Evolutionary conservation across 2,797 vertebrate genomes (phyloP).

Genomic region (Geotria australis): DNA sequence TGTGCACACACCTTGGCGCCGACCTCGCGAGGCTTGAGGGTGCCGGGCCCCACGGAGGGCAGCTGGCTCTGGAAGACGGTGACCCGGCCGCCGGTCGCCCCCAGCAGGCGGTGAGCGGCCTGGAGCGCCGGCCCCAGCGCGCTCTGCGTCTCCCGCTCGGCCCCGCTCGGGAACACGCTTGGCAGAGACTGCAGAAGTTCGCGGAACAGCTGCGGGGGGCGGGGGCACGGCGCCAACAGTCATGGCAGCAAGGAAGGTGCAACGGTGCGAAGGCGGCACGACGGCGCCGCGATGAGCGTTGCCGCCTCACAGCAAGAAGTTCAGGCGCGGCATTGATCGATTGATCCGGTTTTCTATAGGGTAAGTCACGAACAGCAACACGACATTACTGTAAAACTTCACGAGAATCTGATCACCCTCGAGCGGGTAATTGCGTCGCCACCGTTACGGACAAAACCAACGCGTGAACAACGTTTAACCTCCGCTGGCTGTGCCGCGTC

Average conservation of each 20-base stretch:
- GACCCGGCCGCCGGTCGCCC: slow-evolving; percentile 57
- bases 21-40: slow-evolving; percentile 32
- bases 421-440: too few species aligned
- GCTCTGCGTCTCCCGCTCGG: slow-evolving; percentile 50
- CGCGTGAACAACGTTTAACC: too few species aligned
- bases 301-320: too few species aligned
- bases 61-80: slow-evolving; percentile 84
- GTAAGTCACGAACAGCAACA: too few species aligned
- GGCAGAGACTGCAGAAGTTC: slow-evolving; percentile 50
- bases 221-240: slow-evolving; percentile 3
- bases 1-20: background rate
- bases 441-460: too few species aligned
- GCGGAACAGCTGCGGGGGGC: slow-evolving; percentile 39
- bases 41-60: slow-evolving; percentile 48
- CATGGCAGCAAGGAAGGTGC: too few species aligned
- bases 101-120: slow-evolving; percentile 80
- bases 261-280: too few species aligned
- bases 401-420: too few species aligned
- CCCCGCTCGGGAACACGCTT: slow-evolving; percentile 51
- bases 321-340: too few species aligned
- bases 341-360: too few species aligned
- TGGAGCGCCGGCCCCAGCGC: slow-evolving; percentile 72
- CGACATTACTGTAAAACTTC: too few species aligned
- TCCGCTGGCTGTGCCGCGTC: background rate
- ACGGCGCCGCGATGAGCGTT: too few species aligned